Evolutionary conservation across 2,888 invertebrate species (phyloP).

Genomic region (Sesia apiformis): DNA sequence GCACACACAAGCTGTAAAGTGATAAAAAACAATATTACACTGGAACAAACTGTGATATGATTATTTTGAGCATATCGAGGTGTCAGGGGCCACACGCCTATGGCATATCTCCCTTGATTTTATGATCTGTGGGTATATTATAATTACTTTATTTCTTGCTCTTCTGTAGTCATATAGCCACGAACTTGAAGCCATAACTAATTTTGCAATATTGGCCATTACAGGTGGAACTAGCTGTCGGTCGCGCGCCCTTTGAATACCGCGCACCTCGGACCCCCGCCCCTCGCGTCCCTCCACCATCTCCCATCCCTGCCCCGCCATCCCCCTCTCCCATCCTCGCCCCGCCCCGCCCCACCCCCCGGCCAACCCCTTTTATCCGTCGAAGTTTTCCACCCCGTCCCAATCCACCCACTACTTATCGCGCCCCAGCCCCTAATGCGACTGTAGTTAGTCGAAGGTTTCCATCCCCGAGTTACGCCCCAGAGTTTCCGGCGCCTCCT

Average conservation of each 20-base stretch:
- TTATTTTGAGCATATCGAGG: too few relatives aligned
- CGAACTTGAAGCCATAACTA: too few relatives aligned
- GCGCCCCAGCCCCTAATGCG: background rate
- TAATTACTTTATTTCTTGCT: too few relatives aligned
- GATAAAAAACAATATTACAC: too few relatives aligned
- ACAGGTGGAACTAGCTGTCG: slow-evolving; percentile 59
- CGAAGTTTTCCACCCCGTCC: slow-evolving; percentile 14
- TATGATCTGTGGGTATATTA: too few relatives aligned
- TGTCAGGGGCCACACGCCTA: too few relatives aligned
- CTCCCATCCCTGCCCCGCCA: slow-evolving; percentile 17
- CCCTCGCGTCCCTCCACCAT: slow-evolving; percentile 15
- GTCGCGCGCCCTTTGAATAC: slow-evolving; percentile 54
- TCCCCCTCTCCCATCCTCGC: slow-evolving; percentile 10
- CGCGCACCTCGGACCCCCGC: slow-evolving; percentile 31
- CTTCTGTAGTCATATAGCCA: too few relatives aligned
- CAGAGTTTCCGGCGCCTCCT: slow-evolving; percentile 20
- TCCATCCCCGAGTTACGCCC: slow-evolving; percentile 18
- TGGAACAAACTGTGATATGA: too few relatives aligned
- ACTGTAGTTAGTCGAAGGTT: background rate
- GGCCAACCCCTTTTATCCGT: slow-evolving; percentile 13
- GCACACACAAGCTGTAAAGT: too few relatives aligned
- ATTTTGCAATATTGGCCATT: background rate
- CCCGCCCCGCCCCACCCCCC: slow-evolving; percentile 16
- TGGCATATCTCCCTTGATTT: too few relatives aligned
- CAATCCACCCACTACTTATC: slow-evolving; percentile 12